These are phyloP conservation scores for Falco punctatus DNA, from an alignment of 2,113 vertebrate species.

Conservation along the genomic window DNA sequence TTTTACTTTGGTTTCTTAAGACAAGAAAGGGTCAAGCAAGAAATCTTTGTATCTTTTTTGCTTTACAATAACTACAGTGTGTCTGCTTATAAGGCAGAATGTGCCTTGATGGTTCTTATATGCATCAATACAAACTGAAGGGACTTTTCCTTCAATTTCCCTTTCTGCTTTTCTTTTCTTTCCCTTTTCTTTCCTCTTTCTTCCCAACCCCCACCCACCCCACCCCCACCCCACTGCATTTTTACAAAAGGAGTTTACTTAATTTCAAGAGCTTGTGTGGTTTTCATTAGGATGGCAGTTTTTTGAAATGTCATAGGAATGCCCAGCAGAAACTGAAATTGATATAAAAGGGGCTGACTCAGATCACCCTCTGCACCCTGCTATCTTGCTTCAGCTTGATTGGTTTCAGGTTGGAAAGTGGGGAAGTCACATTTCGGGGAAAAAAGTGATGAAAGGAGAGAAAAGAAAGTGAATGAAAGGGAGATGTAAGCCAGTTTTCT, in stretches of 20 bases:
- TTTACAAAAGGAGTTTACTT: conserved; percentile 73
- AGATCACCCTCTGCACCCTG: neutral
- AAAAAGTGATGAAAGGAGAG: neutral
- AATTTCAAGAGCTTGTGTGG: conserved; percentile 77
- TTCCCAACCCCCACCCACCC: neutral
- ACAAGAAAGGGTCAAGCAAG: accelerated
- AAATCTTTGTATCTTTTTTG: neutral
- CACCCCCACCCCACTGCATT: neutral
- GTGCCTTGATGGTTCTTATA: conserved; percentile 52
- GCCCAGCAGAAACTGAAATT: conserved; percentile 73
- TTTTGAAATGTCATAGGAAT: conserved; percentile 76
- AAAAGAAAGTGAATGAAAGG: neutral
- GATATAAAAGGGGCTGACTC: conserved; percentile 52
- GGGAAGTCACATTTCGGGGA: neutral
- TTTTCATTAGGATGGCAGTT: conserved; percentile 80
- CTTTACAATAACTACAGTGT: neutral
- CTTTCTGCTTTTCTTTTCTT: neutral
- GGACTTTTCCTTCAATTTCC: conserved; percentile 18
- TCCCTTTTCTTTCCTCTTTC: neutral
- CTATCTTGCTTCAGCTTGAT: neutral
- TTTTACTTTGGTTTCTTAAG: neutral
- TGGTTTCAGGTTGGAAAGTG: neutral
- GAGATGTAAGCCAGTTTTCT: neutral
- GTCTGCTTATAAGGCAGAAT: conserved; percentile 53
- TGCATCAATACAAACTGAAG: conserved; percentile 51